phyloP scores from a whole-genome alignment of 2,797 vertebrate genomes.

The Decapterus maruadsi region DNA sequence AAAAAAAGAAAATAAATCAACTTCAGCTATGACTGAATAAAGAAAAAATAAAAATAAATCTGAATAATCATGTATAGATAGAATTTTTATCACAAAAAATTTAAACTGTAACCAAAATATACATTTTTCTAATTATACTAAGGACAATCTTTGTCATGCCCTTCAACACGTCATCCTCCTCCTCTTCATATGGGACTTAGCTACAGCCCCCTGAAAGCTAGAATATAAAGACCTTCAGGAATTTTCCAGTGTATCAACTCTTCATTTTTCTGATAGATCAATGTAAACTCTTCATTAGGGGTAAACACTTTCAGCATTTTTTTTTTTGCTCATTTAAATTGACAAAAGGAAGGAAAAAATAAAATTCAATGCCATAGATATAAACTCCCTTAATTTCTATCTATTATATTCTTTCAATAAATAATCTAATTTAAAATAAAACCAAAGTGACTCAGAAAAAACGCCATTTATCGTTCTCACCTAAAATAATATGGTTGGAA shows the following conservation, averaged over 20 bases:
- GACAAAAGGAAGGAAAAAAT: conserved; percentile 35
- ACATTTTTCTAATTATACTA: conserved; percentile 57
- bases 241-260: conserved; percentile 73
- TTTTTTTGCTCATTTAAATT: conserved; percentile 47
- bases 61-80: conserved; percentile 43
- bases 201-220: conserved; percentile 43
- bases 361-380: conserved; percentile 61
- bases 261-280: conserved; percentile 47
- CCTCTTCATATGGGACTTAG: conserved; percentile 1
- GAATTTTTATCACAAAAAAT: conserved; percentile 61
- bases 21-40: conserved; percentile 41
- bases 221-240: conserved; percentile 26
- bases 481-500: conserved; percentile 49
- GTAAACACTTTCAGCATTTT: conserved; percentile 70
- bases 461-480: conserved; percentile 10
- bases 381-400: conserved; percentile 31
- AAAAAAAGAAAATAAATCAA: conserved; percentile 30
- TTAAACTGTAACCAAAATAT: conserved; percentile 71
- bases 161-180: conserved; percentile 13
- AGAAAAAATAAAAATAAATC: conserved; percentile 39
- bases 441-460: conserved; percentile 50
- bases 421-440: conserved; percentile 57
- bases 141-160: conserved; percentile 58
- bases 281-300: conserved; percentile 76
- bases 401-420: conserved; percentile 56